A percentile compares a stretch with the other conserved stretches of the same genome.
phyloP scores from a whole-genome alignment of 2,113 vertebrate genomes.

The Callopanchax toddi region DNA sequence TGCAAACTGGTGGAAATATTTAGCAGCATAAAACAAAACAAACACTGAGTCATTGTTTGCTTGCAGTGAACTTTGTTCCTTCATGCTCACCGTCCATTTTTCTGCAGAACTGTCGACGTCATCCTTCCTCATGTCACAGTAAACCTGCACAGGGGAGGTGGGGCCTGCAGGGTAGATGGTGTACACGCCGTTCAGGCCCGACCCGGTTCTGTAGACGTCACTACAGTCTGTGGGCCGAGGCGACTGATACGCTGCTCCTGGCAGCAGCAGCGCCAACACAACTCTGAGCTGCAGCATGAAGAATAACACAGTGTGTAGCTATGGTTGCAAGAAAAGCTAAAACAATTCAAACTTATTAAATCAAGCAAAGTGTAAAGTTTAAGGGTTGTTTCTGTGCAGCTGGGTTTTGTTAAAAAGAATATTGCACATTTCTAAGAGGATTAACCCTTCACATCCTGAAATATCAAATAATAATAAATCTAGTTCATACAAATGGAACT shows the following conservation, averaged over 20 bases:
- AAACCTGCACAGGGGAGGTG: conserved; percentile 52
- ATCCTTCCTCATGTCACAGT: conserved; percentile 61
- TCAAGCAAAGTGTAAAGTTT: no score
- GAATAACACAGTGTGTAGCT: not conserved
- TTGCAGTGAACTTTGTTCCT: not conserved
- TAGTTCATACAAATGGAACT: no score
- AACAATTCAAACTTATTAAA: no score
- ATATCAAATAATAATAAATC: no score
- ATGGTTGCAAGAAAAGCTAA: no score
- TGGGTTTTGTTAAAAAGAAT: no score
- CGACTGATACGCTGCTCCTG: conserved; percentile 15
- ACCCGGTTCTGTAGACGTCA: conserved; percentile 48
- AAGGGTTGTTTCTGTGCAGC: no score
- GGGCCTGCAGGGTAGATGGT: conserved; percentile 57
- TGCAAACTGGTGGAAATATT: no score
- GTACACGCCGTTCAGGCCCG: conserved; percentile 50
- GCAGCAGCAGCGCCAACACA: conserved; percentile 29
- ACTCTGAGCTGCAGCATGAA: conserved; percentile 30
- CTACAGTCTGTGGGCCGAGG: conserved; percentile 52
- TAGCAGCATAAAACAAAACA: not conserved
- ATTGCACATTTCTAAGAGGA: no score
- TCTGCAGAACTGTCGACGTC: not conserved
- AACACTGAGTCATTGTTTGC: not conserved
- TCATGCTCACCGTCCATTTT: conserved; percentile 57
- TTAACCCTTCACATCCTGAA: no score